Percentiles rank a stretch among this genome's conserved stretches.
Evolutionary conservation across 2,888 invertebrate genomes (phyloP).

Genomic region (Plutella xylostella): DNA sequence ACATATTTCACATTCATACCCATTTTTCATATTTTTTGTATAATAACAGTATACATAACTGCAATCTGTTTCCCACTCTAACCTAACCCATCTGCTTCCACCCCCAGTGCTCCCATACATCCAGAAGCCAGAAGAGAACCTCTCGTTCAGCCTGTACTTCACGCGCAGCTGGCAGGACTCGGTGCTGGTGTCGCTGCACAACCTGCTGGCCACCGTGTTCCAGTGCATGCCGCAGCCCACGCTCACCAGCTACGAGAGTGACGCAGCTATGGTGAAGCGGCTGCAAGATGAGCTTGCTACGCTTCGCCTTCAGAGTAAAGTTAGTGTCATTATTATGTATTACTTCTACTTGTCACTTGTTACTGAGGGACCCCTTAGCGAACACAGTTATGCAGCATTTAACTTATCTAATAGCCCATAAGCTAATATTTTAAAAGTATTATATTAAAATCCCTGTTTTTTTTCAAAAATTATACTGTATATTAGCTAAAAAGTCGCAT

Average conservation of each 20-base stretch:
- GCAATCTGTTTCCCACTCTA: background rate
- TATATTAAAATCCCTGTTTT: too few relatives aligned
- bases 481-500: too few relatives aligned
- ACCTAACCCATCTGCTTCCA: too few relatives aligned
- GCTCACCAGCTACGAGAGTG: constrained; percentile 87
- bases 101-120: constrained; percentile 88
- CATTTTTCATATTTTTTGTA: too few relatives aligned
- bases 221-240: constrained; percentile 90
- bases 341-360: too few relatives aligned
- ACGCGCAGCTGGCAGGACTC: constrained; percentile 97
- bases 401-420: too few relatives aligned
- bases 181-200: constrained; percentile 88
- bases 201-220: constrained; percentile 90
- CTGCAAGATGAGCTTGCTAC: constrained; percentile 87
- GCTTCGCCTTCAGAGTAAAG: constrained; percentile 68
- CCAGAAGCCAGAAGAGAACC: constrained; percentile 91
- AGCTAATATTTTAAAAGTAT: too few relatives aligned
- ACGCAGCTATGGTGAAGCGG: constrained; percentile 81
- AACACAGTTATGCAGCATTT: too few relatives aligned
- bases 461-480: too few relatives aligned
- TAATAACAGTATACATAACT: too few relatives aligned
- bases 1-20: too few relatives aligned
- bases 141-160: constrained; percentile 88
- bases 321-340: constrained; percentile 20
- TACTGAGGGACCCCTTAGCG: too few relatives aligned